Evolutionary conservation across 2,113 vertebrate species (phyloP), one percentile per base, ranked within the genome.

Genomic region (Hucho hucho): DNA sequence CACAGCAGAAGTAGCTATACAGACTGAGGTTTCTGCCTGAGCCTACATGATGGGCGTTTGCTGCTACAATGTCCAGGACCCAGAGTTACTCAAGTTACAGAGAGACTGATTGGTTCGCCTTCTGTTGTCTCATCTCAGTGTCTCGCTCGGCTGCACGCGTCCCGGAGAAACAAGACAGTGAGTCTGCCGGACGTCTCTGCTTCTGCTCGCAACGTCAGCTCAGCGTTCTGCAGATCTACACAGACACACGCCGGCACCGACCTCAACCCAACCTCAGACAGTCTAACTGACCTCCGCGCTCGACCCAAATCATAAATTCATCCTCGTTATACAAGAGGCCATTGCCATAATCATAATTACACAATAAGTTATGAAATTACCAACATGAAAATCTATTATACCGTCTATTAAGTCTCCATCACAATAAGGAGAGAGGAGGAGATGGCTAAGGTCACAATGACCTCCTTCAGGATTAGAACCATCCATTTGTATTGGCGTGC

Each of bases 401-500:
- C 37, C 6, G 0, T 37, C 37, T 9, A 37, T 37, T 37, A 37
- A 77, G 73, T 75, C 64, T 3, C 6, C 66, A 32, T 61, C 63
- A 28, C 22, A 79, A 77, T 64, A 70, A 80, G 83, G 74, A 74
- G 69, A 82, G 80, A 72, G 32, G 32, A 32, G 72, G 67, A 6
- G 1, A 59, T 61, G 85, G 37, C 7, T 37, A 32, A 32, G 1
- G 37, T 16, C 47, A 49, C 11, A 13, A 49, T 49, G 47, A 49
- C 47, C 65, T 81, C 80, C 58, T 37, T 37, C 14, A 72, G 46
- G 64, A 63, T 83, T 49, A 78, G 56, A 64, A 56, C 72, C 74
- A 86, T 81, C 79, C 75, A 71, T 77, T 75, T 6, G 26, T 75
- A 82, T 74, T 73, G 70, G 72, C 37, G 18, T 25, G 32, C 59